phyloP scores from a whole-genome alignment of 2,113 vertebrate genomes.

The Lota lota region DNA sequence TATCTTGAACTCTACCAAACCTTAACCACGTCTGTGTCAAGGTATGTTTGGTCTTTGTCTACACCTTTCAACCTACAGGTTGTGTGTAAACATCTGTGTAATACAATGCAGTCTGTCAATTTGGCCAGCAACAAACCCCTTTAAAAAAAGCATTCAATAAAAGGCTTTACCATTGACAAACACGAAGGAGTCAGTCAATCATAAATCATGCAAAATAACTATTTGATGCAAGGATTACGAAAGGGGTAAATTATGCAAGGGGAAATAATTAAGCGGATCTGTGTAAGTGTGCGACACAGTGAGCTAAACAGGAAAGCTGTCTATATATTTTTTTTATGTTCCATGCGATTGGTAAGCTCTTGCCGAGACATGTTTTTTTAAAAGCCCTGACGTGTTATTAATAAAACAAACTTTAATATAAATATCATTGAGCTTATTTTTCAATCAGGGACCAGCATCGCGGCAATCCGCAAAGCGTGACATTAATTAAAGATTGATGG shows the following conservation, averaged over 20 bases:
- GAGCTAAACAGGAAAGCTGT: constrained; percentile 59
- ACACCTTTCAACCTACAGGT: too few species aligned
- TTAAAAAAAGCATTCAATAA: too few species aligned
- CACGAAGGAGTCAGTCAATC: constrained; percentile 9
- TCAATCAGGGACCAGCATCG: constrained; percentile 75
- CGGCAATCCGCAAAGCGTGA: constrained; percentile 75
- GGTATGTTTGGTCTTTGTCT: too few species aligned
- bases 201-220: constrained; percentile 14
- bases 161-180: background rate
- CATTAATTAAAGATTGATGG: constrained; percentile 84
- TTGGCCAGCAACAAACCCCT: too few species aligned
- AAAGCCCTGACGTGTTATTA: constrained; percentile 77
- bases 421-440: constrained; percentile 82
- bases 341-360: constrained; percentile 62
- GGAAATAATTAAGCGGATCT: constrained; percentile 50
- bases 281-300: constrained; percentile 25
- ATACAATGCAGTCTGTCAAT: too few species aligned
- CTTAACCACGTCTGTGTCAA: too few species aligned
- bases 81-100: too few species aligned
- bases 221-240: background rate
- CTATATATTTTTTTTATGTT: constrained; percentile 36
- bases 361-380: constrained; percentile 72
- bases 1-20: too few species aligned
- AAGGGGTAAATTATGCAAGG: constrained; percentile 48
- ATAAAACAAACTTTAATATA: constrained; percentile 83